Conservation (phyloP, 2,797 vertebrate genomes). For the Rhinichthys osculus region DNA sequence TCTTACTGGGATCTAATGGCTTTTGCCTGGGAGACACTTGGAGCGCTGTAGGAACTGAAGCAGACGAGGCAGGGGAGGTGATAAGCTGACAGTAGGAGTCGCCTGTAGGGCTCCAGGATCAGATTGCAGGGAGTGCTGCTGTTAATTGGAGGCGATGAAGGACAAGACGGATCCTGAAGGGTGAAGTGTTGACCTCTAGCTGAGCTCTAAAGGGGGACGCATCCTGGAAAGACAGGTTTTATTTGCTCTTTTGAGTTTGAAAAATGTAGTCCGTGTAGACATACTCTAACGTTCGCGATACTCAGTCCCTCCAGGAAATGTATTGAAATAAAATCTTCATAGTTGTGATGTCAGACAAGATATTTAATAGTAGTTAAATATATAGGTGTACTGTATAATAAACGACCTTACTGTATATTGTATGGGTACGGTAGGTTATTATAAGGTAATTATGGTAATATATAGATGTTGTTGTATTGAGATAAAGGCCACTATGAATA, state of each 20-base stretch:
- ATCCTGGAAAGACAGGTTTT: background rate
- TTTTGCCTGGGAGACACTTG: constrained; percentile 13
- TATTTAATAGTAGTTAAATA: background rate
- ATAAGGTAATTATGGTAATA: background rate
- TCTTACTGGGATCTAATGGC: constrained; percentile 21
- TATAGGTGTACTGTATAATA: background rate
- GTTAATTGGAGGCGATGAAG: constrained; percentile 38
- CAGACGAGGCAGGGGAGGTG: constrained; percentile 18
- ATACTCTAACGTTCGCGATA: background rate
- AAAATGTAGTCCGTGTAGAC: background rate
- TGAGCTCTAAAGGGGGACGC: background rate
- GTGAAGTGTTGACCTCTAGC: constrained; percentile 37
- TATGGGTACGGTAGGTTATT: background rate
- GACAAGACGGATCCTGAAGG: constrained; percentile 34
- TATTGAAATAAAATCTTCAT: background rate
- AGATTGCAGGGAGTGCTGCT: constrained; percentile 30
- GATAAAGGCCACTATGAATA: too few relatives aligned
- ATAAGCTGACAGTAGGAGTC: constrained; percentile 16
- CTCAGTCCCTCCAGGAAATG: background rate
- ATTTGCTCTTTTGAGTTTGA: background rate
- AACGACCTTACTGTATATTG: background rate
- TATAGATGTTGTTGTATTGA: background rate
- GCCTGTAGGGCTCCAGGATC: constrained; percentile 34
- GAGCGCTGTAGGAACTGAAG: background rate
- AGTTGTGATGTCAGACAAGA: background rate